Base-by-base conservation (phyloP, 1,140 invertebrate species). In the Thalassaphorura encarpata region DNA sequence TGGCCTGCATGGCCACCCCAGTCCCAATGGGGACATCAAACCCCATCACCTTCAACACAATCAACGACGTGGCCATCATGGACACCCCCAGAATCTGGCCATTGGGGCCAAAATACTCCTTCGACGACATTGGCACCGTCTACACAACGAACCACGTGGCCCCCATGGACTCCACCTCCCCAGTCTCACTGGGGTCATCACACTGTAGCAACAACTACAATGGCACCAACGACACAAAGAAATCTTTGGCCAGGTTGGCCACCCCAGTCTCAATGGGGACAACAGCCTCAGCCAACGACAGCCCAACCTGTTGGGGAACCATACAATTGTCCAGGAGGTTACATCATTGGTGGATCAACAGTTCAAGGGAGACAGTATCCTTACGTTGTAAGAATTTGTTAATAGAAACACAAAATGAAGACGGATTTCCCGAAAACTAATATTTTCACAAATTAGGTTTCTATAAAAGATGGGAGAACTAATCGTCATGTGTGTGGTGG, bases 321-420 rank as follows among this genome's bases (percentile, higher is more conserved):
- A 15, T 40, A 40, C 24, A 52, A 31, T 39, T 49, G 18, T 56
- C 54, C 23, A 41, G 59, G 18, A 23, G 29, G 56, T 27, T 40
- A n/a, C 26, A 41, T 61, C 16, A 55, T 61, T 27, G 42, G 45
- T 1, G 59, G 59, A 5, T 11, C n/a, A 2, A 24, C 28, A 4
- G 59, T 55, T 18, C 18, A n/a, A 11, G 33, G 48, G 36, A 39
- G 59, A 18, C 13, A 46, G 8, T 54, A 31, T 39, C 56, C 51
- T 29, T 53, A 45, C 51, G 41, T 58, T 13, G 56, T 58, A 43
- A 42, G 13, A 19, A n/a, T 21, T 5, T 6, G 29, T 19, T 31
- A 3, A n/a, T n/a, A n/a, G n/a, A n/a, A n/a, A n/a, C n/a, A n/a
- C n/a, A n/a, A n/a, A n/a, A n/a, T n/a, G n/a, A n/a, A n/a, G n/a